Conservation (phyloP, 2,888 invertebrate genomes). For the Lacanobia oleracea region DNA sequence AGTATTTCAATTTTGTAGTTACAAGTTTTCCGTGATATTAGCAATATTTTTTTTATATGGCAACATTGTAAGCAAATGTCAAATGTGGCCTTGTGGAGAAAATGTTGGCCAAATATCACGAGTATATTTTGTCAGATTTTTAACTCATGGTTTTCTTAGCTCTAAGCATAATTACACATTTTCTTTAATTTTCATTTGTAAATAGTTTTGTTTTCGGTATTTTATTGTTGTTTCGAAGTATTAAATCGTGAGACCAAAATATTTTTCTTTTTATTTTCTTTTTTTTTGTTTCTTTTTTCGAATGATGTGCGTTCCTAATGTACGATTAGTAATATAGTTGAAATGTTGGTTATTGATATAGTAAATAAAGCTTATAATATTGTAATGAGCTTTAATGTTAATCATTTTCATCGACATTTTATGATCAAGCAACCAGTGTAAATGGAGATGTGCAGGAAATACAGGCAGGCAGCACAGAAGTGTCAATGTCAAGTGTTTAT, state of each 20-base stretch:
- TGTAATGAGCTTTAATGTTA: slow-evolving; percentile 24
- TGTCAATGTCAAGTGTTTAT: too few species aligned
- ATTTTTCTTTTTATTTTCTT: slow-evolving; percentile 67
- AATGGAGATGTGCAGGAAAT: too few species aligned
- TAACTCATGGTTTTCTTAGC: slow-evolving; percentile 49
- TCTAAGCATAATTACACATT: slow-evolving; percentile 60
- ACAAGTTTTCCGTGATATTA: slow-evolving; percentile 21
- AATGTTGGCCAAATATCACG: slow-evolving; percentile 18
- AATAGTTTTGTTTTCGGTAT: slow-evolving; percentile 77
- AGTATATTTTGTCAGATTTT: slow-evolving; percentile 17
- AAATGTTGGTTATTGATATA: slow-evolving; percentile 50
- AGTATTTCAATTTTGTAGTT: slow-evolving; percentile 31
- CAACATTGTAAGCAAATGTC: slow-evolving; percentile 11
- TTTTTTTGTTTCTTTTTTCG: slow-evolving; percentile 12
- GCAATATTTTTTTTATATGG: slow-evolving; percentile 25
- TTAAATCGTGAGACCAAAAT: slow-evolving; percentile 80
- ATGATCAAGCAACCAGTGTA: too few species aligned
- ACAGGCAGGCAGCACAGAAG: too few species aligned
- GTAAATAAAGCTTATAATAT: slow-evolving; percentile 62
- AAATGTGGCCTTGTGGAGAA: not conserved
- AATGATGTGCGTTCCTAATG: slow-evolving; percentile 47
- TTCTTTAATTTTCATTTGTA: slow-evolving; percentile 70
- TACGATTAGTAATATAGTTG: slow-evolving; percentile 20
- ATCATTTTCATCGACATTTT: not conserved
- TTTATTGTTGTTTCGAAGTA: slow-evolving; percentile 81